Conservation (phyloP, 2,888 invertebrate species). For the Lordiphosa fenestrarum region DNA sequence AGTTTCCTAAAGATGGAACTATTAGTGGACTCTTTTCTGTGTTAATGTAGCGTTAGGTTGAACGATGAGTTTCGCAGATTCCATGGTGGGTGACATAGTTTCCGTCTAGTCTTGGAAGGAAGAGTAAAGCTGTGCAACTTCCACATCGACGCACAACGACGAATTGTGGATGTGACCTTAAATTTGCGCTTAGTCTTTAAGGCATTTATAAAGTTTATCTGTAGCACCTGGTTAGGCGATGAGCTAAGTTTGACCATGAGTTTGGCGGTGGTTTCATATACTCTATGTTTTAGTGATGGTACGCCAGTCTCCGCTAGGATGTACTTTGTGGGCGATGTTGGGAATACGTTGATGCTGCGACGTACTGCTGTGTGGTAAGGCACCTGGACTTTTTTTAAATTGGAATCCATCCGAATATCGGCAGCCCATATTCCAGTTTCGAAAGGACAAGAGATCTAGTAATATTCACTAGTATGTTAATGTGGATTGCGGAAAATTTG, state of each 20-base stretch:
- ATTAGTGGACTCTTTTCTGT: too few relatives aligned
- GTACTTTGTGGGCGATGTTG: neutral
- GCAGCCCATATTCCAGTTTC: slow-evolving; percentile 1
- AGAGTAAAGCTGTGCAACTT: too few relatives aligned
- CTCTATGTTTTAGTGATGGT: slow-evolving; percentile 1
- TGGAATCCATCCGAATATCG: neutral
- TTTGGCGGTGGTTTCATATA: slow-evolving; percentile 1
- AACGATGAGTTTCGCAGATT: neutral
- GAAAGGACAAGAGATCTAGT: neutral
- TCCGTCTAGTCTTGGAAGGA: neutral
- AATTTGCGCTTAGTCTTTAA: neutral
- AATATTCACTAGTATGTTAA: too few relatives aligned
- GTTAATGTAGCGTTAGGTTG: neutral
- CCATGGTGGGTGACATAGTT: neutral
- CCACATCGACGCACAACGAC: too few relatives aligned
- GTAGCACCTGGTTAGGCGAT: neutral
- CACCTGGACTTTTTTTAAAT: neutral
- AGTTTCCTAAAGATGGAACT: too few relatives aligned
- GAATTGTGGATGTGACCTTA: neutral
- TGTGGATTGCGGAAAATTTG: neutral
- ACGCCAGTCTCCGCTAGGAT: slow-evolving; percentile 2
- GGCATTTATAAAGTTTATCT: neutral
- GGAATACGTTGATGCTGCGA: slow-evolving; percentile 2
- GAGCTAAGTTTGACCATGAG: neutral
- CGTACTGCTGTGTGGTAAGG: neutral